A percentile compares a stretch with the other conserved stretches of the same genome.
Evolutionary conservation across 1,140 invertebrate species (phyloP).

Genomic region (Procambarus virginalis): DNA sequence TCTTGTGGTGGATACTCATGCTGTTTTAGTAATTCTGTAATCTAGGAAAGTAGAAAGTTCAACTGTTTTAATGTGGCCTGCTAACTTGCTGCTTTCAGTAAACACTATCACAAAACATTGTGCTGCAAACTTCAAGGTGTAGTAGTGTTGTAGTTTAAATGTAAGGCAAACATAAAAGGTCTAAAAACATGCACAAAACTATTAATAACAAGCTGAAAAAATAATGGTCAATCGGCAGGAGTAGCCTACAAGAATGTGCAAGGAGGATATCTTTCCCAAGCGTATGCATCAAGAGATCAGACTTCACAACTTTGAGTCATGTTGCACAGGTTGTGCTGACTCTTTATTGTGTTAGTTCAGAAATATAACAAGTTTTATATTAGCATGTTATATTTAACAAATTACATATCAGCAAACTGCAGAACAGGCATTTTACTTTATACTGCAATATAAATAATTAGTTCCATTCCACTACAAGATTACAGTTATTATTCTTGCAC

Average conservation of each 20-base stretch:
- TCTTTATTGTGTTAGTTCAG: not conserved
- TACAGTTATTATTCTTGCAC: not conserved
- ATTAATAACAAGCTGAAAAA: not conserved
- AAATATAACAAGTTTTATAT: not conserved
- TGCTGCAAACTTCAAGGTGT: not conserved
- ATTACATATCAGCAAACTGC: not conserved
- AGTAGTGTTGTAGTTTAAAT: not conserved
- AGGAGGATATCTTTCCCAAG: not conserved
- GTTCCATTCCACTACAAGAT: not conserved
- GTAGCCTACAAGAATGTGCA: not conserved
- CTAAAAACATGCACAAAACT: not conserved
- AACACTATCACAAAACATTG: too few species aligned
- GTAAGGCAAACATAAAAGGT: not conserved
- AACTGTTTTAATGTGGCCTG: too few species aligned
- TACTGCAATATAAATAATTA: not conserved
- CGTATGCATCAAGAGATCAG: conserved; percentile 3
- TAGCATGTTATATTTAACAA: not conserved
- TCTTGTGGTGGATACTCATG: too few species aligned
- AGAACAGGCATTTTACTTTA: not conserved
- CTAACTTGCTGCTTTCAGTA: too few species aligned
- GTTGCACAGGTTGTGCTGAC: not conserved
- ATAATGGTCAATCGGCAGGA: not conserved
- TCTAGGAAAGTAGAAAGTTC: too few species aligned
- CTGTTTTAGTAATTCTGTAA: too few species aligned
- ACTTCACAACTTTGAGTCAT: not conserved